Evolutionary conservation across 2,888 invertebrate genomes (phyloP).

Genomic region (Habroteleia sp.): DNA sequence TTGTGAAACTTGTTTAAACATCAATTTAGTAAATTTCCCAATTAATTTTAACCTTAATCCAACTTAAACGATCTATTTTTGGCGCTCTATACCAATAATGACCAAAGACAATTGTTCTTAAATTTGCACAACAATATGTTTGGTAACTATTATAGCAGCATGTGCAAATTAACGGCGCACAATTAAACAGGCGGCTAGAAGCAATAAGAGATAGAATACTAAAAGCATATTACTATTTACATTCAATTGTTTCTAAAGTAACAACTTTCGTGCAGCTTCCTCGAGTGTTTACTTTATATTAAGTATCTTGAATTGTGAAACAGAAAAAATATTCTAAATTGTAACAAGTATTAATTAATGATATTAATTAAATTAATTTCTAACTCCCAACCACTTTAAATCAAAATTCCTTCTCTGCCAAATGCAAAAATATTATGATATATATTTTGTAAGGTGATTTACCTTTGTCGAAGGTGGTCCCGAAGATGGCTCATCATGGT

Average conservation of each 20-base stretch:
- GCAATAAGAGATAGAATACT: constrained; percentile 51
- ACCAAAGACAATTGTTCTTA: constrained; percentile 42
- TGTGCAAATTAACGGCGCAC: constrained; percentile 54
- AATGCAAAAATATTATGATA: too few species aligned
- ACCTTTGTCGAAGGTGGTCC: constrained; percentile 93
- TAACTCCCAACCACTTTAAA: constrained; percentile 3
- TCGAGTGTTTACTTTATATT: constrained; percentile 17
- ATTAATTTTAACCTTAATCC: constrained; percentile 8
- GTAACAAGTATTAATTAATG: not conserved
- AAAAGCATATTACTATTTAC: constrained; percentile 58
- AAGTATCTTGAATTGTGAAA: constrained; percentile 3
- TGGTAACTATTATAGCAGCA: constrained; percentile 44
- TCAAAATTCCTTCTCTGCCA: not conserved
- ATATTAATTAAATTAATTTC: not conserved
- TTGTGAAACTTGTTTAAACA: too few species aligned
- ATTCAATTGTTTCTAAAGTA: constrained; percentile 45
- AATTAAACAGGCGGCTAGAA: constrained; percentile 58
- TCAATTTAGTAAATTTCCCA: not conserved
- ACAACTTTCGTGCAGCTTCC: constrained; percentile 15
- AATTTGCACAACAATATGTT: constrained; percentile 21
- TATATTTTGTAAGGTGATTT: too few species aligned
- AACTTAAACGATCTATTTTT: constrained; percentile 10
- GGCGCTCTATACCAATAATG: constrained; percentile 6
- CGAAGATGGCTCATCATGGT: constrained; percentile 88
- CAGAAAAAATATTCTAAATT: constrained; percentile 8